phyloP scores from a whole-genome alignment of 2,113 vertebrate genomes.

The Corydoras maculifer region DNA sequence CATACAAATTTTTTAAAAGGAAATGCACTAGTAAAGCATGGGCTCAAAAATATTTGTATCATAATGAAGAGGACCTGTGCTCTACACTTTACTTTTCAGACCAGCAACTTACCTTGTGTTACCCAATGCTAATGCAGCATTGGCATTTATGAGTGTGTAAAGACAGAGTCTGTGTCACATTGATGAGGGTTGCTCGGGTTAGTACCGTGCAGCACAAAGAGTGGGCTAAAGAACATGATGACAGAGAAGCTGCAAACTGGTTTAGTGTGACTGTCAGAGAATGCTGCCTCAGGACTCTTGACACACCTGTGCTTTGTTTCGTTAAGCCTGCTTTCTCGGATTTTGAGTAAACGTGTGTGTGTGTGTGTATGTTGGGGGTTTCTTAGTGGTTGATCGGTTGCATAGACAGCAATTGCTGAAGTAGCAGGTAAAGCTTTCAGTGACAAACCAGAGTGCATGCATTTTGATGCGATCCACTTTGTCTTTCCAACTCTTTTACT shows the following conservation, averaged over 20 bases:
- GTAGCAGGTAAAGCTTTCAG: conserved; percentile 39
- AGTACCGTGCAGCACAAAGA: conserved; percentile 17
- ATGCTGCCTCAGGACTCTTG: conserved; percentile 34
- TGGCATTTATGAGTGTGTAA: conserved; percentile 9
- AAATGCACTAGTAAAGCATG: no score
- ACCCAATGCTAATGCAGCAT: background rate
- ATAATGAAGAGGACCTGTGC: no score
- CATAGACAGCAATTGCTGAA: conserved; percentile 38
- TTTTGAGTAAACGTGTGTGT: background rate
- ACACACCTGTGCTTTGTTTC: no score
- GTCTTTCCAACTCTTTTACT: conserved; percentile 2
- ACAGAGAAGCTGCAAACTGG: conserved; percentile 40
- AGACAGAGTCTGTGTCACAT: background rate
- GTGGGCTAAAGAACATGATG: conserved; percentile 31
- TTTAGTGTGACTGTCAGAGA: conserved; percentile 39
- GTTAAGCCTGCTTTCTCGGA: no score
- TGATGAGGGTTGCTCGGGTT: conserved; percentile 15
- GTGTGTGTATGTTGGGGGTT: conserved; percentile 21
- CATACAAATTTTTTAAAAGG: no score
- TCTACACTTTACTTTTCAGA: no score
- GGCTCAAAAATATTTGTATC: no score
- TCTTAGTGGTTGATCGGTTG: conserved; percentile 33
- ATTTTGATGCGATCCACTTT: conserved; percentile 30
- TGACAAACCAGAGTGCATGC: conserved; percentile 39
- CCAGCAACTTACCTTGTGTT: no score